Conservation (phyloP, 2,113 vertebrate species). For the Chelonoidis abingdonii region DNA sequence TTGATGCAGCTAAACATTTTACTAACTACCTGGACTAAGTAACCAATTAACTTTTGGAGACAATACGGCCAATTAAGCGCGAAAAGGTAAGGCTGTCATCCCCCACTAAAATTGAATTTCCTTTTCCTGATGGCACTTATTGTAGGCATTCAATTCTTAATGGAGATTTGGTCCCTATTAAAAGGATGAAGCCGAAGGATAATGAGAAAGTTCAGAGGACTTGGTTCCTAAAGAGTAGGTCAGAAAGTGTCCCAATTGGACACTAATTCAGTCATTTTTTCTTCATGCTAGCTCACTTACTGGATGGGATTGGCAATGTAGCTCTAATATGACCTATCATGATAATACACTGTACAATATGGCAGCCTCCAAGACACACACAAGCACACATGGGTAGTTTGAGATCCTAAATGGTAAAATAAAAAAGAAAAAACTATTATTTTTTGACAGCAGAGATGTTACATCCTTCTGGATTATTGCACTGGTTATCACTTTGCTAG, state of each 20-base stretch:
- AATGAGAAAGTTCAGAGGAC: constrained; percentile 84
- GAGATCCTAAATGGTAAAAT: not conserved
- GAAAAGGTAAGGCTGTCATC: constrained; percentile 97
- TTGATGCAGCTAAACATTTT: constrained; percentile 99
- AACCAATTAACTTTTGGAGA: constrained; percentile 99
- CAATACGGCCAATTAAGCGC: constrained; percentile 99
- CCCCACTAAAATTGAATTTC: constrained; percentile 92
- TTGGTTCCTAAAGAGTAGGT: constrained; percentile 82
- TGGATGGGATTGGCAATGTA: constrained; percentile 42
- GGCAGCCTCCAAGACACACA: constrained; percentile 39
- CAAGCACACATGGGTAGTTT: not conserved
- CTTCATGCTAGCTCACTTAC: constrained; percentile 75
- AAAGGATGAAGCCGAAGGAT: constrained; percentile 81
- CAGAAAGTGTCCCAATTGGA: constrained; percentile 79
- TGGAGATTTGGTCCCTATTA: constrained; percentile 84
- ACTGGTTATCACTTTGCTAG: not conserved
- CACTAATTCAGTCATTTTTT: constrained; percentile 82
- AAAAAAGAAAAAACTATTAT: not conserved
- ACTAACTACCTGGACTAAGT: constrained; percentile 99
- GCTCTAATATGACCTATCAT: constrained; percentile 51
- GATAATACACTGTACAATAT: constrained; percentile 50
- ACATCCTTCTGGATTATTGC: not conserved
- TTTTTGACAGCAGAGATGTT: constrained; percentile 37
- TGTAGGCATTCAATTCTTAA: constrained; percentile 82
- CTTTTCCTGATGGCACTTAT: constrained; percentile 84